These are phyloP conservation scores for Aphelinus atriplicis DNA, from an alignment of 1,140 invertebrate species.

Conservation along the genomic window DNA sequence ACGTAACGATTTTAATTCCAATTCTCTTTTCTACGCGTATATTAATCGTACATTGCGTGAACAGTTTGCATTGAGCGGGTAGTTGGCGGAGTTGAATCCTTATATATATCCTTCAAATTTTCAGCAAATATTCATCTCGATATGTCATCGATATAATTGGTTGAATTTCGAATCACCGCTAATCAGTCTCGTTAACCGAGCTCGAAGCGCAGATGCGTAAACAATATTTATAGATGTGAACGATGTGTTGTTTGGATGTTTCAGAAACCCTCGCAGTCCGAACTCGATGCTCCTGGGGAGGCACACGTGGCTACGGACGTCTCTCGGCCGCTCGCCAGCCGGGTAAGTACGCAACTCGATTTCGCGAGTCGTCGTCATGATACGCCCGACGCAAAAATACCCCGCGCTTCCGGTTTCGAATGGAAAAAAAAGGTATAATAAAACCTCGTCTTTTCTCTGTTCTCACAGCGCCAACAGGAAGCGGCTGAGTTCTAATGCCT, in stretches of 20 bases:
- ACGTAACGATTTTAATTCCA: too few relatives aligned
- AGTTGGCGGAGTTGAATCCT: too few relatives aligned
- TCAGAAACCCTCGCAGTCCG: constrained; percentile 57
- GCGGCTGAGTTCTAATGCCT: constrained; percentile 82
- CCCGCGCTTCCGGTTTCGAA: neutral
- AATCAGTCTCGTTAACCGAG: too few relatives aligned
- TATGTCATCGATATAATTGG: too few relatives aligned
- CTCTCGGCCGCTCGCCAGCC: constrained; percentile 76
- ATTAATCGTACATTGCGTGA: too few relatives aligned
- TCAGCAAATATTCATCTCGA: too few relatives aligned
- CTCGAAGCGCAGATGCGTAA: neutral
- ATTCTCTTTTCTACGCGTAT: too few relatives aligned
- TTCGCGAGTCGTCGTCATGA: neutral
- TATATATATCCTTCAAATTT: too few relatives aligned
- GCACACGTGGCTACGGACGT: constrained; percentile 81
- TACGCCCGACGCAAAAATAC: neutral
- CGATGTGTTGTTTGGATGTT: constrained; percentile 29
- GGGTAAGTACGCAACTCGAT: constrained; percentile 66
- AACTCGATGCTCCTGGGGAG: constrained; percentile 68
- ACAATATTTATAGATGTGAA: neutral
- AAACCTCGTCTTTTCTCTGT: constrained; percentile 22
- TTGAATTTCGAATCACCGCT: too few relatives aligned
- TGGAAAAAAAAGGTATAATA: constrained; percentile 8
- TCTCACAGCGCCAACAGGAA: constrained; percentile 77
- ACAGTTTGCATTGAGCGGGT: too few relatives aligned